Percentiles rank a stretch among this genome's conserved stretches.
Evolutionary conservation across 2,888 invertebrate genomes (phyloP).

Genomic region (Panzeria rudis): DNA sequence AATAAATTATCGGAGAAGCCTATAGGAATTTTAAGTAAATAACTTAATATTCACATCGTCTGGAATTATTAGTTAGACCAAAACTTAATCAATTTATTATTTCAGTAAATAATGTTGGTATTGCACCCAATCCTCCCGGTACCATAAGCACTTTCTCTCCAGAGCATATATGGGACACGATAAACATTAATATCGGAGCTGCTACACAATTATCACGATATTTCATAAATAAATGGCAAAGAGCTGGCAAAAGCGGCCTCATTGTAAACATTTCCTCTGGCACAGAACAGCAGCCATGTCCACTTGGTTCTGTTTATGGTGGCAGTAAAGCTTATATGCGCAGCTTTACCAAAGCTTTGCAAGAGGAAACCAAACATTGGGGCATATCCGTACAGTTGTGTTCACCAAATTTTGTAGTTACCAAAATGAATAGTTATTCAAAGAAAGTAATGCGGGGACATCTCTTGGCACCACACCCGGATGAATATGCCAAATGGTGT

Average conservation of each 20-base stretch:
- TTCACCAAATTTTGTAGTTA: constrained; percentile 87
- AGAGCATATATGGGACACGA: constrained; percentile 89
- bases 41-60: too few species aligned
- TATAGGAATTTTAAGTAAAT: constrained; percentile 93
- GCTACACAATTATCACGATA: constrained; percentile 92
- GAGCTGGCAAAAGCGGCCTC: constrained; percentile 88
- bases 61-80: too few species aligned
- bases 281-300: constrained; percentile 92
- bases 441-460: constrained; percentile 87
- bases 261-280: constrained; percentile 95
- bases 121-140: constrained; percentile 87
- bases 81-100: too few species aligned
- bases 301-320: constrained; percentile 93
- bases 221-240: constrained; percentile 90
- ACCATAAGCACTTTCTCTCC: constrained; percentile 88
- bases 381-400: constrained; percentile 93
- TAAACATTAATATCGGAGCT: constrained; percentile 93
- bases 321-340: constrained; percentile 92
- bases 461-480: constrained; percentile 88
- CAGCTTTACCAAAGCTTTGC: constrained; percentile 91
- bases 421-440: constrained; percentile 94
- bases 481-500: constrained; percentile 89
- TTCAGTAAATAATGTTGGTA: constrained; percentile 87
- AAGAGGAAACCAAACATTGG: constrained; percentile 89
- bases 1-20: constrained; percentile 88